Conservation (phyloP, 2,113 vertebrate genomes). For the Phainopepla nitens region DNA sequence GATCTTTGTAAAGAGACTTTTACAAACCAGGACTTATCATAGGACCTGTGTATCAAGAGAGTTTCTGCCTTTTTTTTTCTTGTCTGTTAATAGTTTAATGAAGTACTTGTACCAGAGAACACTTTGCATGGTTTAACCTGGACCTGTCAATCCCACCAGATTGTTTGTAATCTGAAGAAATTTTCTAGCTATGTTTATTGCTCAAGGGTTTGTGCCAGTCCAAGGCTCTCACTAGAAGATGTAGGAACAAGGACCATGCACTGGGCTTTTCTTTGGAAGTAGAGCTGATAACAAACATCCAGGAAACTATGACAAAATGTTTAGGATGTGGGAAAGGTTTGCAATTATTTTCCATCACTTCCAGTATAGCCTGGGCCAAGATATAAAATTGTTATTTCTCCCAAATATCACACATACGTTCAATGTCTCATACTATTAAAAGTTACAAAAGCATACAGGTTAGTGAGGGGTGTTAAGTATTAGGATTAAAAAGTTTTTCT, state of each 20-base stretch:
- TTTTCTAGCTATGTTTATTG: neutral
- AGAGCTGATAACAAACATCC: neutral
- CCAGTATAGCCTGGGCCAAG: neutral
- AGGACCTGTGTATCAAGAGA: neutral
- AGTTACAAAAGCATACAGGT: neutral
- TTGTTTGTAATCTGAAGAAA: neutral
- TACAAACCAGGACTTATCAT: neutral
- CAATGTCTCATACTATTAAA: neutral
- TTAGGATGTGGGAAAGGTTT: neutral
- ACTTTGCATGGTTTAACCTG: neutral
- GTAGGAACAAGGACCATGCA: neutral
- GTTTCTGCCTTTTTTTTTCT: neutral
- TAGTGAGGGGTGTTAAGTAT: fast-evolving
- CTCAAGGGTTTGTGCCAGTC: neutral
- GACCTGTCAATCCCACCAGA: neutral
- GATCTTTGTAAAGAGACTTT: neutral
- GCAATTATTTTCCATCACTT: neutral
- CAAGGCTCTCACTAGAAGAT: neutral
- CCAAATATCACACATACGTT: neutral
- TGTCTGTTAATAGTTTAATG: neutral
- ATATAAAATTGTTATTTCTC: neutral
- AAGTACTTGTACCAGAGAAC: neutral
- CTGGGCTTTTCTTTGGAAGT: neutral
- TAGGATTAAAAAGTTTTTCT: neutral
- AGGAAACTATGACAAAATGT: neutral